Base-by-base conservation (phyloP, 2,113 vertebrate genomes). In the Eublepharis macularius region DNA sequence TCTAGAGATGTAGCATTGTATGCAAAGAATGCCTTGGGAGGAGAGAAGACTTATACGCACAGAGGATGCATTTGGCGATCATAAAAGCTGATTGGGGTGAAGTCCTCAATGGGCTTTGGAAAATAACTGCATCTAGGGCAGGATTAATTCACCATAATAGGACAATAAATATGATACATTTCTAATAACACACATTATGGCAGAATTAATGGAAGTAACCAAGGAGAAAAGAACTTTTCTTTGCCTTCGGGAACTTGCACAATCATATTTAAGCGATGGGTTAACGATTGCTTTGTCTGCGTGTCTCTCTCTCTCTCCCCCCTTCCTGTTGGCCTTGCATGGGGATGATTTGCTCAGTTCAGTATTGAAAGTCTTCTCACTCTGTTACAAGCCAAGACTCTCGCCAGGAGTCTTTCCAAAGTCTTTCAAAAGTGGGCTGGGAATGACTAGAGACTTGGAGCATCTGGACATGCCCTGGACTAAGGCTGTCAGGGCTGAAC, bases 71-170 rank as follows among this genome's bases (percentile, higher is more conserved):
- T 36, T 73, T 39, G n/a, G 34, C 47, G 17, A 16, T 63, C 84
- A 32, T 75, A 74, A 81, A 80, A 81, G 51, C 43, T 66, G 78
- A 80, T 74, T 74, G 82, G 82, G 86, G 45, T 86, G 54, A 86
- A 39, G 54, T 49, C 3, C 51, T 79, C 76, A 0, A 78, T 57
- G 73, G 78, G 70, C 54, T 85, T 21, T 73, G 74, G 54, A 54
- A 82, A 85, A 88, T 85, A 88, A 84, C 85, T 63, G 81, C 77
- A 82, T 89, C 60, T 51, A 73, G 85, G 84, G 69, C 77, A 80
- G 78, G 73, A 63, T 82, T 76, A 88, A 74, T 82, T 76, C 73
- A 86, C 81, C 81, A 85, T 84, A 80, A 86, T 83, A 73, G 80
- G 83, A 51, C 63, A 32, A 84, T 84, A 84, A 84, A 69, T 84